Conservation (phyloP, 2,113 vertebrate genomes). For the Peucedramus taeniatus region DNA sequence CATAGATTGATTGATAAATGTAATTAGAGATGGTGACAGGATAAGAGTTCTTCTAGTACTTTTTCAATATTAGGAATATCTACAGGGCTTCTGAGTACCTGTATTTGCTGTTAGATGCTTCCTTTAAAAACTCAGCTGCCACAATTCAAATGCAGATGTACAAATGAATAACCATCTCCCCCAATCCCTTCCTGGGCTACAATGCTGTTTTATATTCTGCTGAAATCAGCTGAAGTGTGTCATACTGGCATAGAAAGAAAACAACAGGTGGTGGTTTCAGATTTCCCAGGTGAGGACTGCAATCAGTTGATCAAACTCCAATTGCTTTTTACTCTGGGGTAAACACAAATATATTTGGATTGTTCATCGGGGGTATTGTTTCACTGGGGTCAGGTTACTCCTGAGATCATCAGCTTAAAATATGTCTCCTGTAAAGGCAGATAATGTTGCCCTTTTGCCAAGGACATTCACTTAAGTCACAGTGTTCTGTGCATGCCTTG, state of each 20-base stretch:
- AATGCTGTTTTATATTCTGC: conserved; percentile 41
- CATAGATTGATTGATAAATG: neutral
- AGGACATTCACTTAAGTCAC: conserved; percentile 29
- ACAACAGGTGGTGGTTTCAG: conserved; percentile 69
- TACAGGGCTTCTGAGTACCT: neutral
- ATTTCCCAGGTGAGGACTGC: conserved; percentile 66
- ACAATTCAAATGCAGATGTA: neutral
- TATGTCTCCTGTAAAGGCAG: conserved; percentile 28
- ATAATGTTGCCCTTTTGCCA: conserved; percentile 52
- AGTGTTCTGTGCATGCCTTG: neutral
- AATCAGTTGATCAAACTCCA: conserved; percentile 48
- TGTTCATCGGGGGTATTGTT: conserved; percentile 1
- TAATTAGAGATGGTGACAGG: neutral
- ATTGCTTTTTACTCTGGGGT: conserved; percentile 35
- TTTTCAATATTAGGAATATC: neutral
- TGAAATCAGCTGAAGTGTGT: conserved; percentile 45
- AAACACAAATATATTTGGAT: conserved; percentile 21
- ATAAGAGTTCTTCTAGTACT: neutral
- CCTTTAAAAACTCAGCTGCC: neutral
- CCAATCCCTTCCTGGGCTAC: neutral
- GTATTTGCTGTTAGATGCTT: neutral
- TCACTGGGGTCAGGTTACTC: conserved; percentile 8
- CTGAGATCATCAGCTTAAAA: conserved; percentile 27
- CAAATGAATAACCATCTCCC: neutral
- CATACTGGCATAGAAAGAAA: conserved; percentile 35